Evolutionary conservation across 1,140 invertebrate genomes (phyloP), one percentile per base, ranked within the genome.

Genomic region (Camponotus pennsylvanicus): DNA sequence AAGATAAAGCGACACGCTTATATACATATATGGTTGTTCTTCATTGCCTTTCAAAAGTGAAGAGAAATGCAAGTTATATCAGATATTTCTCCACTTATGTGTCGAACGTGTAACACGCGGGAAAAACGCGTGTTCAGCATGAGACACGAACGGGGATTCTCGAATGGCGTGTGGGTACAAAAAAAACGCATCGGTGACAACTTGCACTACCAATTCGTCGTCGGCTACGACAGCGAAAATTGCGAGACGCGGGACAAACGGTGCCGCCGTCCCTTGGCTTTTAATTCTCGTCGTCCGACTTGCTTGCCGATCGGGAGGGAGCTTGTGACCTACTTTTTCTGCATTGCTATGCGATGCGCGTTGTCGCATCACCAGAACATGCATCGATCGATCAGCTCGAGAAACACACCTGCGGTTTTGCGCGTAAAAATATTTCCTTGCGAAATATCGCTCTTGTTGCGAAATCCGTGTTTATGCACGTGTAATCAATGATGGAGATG

Each of bases 261-360:
- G 67, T 70, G 83, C 86, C 85, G 88, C 61, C 18, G 66, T 70
- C n/a, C 34, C 37, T 61, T 37, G 87, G 76, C 66, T 86, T 89
- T 90, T 86, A 90, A 90, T 89, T 89, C 85, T 73, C 77, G 42
- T 21, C 66, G 83, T 86, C 64, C 83, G 77, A 79, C 84, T 66
- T 86, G 86, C 67, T 64, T 15, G 11, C 84, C 27, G 69, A 70
- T 76, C 27, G 63, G 69, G 55, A 71, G 45, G 52, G 57, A 55
- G 66, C 70, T 78, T 87, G 4, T 52, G 79, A 84, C 73, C 86
- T 55, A 85, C 67, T 89, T 85, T 55, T 75, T 32, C 45, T 67
- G 40, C 59, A 63, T 82, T 77, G 42, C 73, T 75, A 40, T 57
- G 37, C 55, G 73, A 73, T 55, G 52, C 63, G 15, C 67, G 52